Base-by-base conservation (phyloP, 2,888 invertebrate species). In the Caenorhabditis sp. region DNA sequence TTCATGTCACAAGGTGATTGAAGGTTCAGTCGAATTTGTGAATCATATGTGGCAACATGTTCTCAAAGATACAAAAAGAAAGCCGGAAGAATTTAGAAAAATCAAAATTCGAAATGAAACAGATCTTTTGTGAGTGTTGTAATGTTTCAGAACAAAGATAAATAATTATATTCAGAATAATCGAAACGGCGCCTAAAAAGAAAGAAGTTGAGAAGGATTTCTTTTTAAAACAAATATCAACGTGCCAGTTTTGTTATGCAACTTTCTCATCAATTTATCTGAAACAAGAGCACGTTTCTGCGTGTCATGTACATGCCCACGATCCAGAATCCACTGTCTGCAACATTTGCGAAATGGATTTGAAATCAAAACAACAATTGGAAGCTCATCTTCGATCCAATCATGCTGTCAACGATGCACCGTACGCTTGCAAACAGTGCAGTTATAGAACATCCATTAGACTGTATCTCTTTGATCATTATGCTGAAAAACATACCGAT, bases 391-490 rank as follows among this genome's bases (percentile, higher is more conserved):
- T 55, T 17, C 23, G 17, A 4, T 26, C 4, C 1, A 26, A 23
- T 55, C 55, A 55, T 17, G 26, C 26, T 24, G 55, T 26, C n/a
- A 66, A 63, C 17, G 76, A 79, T 14, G 71, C 76, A 10, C 79
- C 79, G 21, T 79, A 79, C 23, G 14, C 60, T n/a, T 79, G 79
- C 43, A 26, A 43, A 17, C 58, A 70, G n/a, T 79, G 79, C 66
- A 67, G 63, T 19, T 79, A 62, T 27, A 62, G 75, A 14, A 69
- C 76, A 10, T 74, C 74, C 10, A 64, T 77, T 31, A 51, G 75
- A 1, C 10, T 21, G 6, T 65, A 71, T 51, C 60, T 75, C 14
- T 59, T 57, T 50, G 53, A 75, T 19, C 79, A 79, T 55, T 79
- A 65, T 53, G 50, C 66, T 14, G 60, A 66, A 0, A 69, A 62